Evolutionary conservation across 2,113 vertebrate genomes (phyloP).

Genomic region (Scophthalmus maximus): DNA sequence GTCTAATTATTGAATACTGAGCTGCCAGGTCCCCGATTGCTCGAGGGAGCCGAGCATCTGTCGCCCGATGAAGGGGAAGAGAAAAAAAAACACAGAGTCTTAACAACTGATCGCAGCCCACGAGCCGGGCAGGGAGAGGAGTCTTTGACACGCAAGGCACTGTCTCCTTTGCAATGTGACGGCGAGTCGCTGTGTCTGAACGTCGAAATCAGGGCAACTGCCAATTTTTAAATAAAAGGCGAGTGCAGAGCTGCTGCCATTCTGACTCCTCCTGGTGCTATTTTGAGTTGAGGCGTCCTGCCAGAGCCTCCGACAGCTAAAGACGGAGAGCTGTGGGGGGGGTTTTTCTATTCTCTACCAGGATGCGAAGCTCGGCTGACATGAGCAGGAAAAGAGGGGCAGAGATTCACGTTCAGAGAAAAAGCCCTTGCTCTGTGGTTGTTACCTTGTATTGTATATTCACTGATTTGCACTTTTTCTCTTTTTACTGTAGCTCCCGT

Average conservation of each 20-base stretch:
- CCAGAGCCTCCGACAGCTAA: conserved; percentile 9
- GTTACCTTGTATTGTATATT: neutral
- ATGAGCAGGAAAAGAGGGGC: neutral
- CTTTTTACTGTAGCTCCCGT: no score
- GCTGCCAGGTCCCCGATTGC: conserved; percentile 54
- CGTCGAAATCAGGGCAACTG: conserved; percentile 28
- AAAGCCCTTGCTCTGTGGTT: no score
- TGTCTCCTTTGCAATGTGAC: neutral
- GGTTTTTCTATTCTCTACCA: conserved; percentile 32
- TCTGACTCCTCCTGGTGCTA: conserved; percentile 37
- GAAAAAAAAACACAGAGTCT: conserved; percentile 33
- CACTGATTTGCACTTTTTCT: no score
- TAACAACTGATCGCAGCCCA: conserved; percentile 33
- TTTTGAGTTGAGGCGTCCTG: conserved; percentile 26
- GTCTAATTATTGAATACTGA: conserved; percentile 54
- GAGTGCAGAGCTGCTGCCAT: conserved; percentile 23
- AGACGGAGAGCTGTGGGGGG: conserved; percentile 3
- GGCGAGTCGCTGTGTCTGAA: conserved; percentile 10
- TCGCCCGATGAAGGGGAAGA: no score
- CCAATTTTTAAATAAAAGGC: no score
- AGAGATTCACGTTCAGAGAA: neutral
- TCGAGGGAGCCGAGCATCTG: conserved; percentile 63
- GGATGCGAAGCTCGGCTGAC: conserved; percentile 26
- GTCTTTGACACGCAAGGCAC: no score
- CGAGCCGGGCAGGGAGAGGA: no score